These are phyloP conservation scores for Rhopalosiphum maidis DNA, from an alignment of 1,140 invertebrate genomes.

Conservation along the genomic window DNA sequence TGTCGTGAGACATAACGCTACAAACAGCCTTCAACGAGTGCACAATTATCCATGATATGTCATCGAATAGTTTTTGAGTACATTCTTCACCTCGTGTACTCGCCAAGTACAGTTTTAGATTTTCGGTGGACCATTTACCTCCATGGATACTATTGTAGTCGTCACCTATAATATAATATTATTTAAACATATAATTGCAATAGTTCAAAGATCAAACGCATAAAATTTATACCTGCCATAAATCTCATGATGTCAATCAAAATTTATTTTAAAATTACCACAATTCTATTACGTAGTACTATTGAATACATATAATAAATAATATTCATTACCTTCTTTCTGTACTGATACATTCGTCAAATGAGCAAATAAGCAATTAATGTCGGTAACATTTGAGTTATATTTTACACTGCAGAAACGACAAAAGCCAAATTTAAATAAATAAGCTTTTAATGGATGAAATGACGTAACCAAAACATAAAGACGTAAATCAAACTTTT, in stretches of 20 bases:
- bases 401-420: conserved; percentile 85
- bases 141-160: conserved; percentile 83
- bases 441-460: conserved; percentile 78
- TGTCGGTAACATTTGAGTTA: conserved; percentile 71
- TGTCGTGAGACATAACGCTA: conserved; percentile 76
- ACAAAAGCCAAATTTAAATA: conserved; percentile 80
- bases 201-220: background rate
- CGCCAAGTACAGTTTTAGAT: conserved; percentile 87
- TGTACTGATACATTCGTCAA: conserved; percentile 86
- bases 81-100: conserved; percentile 87
- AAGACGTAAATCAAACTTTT: conserved; percentile 85
- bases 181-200: background rate
- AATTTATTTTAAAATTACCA: background rate
- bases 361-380: conserved; percentile 88
- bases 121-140: conserved; percentile 91
- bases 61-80: conserved; percentile 81
- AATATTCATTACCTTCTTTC: conserved; percentile 70
- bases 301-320: background rate
- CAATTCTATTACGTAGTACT: background rate
- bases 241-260: background rate
- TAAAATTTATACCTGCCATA: background rate
- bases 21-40: conserved; percentile 82
- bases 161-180: background rate
- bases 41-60: conserved; percentile 88
- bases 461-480: conserved; percentile 88